Evolutionary conservation across 2,888 invertebrate genomes (phyloP).

Genomic region (Cenopis cana): DNA sequence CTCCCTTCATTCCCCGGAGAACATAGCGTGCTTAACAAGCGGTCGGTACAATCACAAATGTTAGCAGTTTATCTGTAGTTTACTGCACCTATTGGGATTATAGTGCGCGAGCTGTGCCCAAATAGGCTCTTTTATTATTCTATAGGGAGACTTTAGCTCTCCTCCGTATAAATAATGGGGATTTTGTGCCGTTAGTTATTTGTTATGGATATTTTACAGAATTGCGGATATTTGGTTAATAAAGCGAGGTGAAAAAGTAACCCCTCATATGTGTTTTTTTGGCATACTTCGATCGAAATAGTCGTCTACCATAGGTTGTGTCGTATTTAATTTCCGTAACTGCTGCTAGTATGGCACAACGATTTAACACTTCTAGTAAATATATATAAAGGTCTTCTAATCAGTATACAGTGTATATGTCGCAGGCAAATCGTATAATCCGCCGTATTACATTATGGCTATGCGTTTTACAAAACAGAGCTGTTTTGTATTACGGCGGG

Average conservation of each 20-base stretch:
- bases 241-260: neutral
- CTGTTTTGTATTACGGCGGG: too few species aligned
- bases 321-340: too few species aligned
- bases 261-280: too few species aligned
- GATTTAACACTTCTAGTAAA: too few species aligned
- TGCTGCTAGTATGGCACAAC: too few species aligned
- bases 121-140: constrained; percentile 63
- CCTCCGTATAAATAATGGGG: constrained; percentile 48
- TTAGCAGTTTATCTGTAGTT: constrained; percentile 35
- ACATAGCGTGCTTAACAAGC: constrained; percentile 20
- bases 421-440: too few species aligned
- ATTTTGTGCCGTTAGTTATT: constrained; percentile 56
- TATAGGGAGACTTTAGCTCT: constrained; percentile 57
- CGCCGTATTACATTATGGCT: too few species aligned
- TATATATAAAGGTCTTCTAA: too few species aligned
- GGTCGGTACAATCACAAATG: constrained; percentile 40
- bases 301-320: too few species aligned
- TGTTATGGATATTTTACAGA: constrained; percentile 52
- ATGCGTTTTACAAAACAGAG: too few species aligned
- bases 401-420: too few species aligned
- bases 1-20: constrained; percentile 9
- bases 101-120: constrained; percentile 49
- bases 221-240: constrained; percentile 27
- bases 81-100: constrained; percentile 49
- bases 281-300: too few species aligned